Evolutionary conservation across 2,888 invertebrate genomes (phyloP).

Genomic region (Sinopyrophorus schimmeli): DNA sequence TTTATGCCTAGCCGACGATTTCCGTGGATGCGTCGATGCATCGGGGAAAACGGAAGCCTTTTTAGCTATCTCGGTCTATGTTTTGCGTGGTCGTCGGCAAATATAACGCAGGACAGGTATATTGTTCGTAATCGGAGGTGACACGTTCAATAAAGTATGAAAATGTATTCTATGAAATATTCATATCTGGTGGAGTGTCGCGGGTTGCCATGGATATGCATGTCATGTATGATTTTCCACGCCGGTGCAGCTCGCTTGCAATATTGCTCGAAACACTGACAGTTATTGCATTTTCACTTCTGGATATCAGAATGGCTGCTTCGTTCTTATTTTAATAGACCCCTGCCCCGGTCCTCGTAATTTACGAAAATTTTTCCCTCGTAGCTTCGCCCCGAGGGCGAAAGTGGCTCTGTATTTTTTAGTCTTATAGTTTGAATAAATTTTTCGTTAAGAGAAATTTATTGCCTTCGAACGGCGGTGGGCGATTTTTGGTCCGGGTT

Average conservation of each 20-base stretch:
- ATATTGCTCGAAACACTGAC: slow-evolving; percentile 46
- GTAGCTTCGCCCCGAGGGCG: too few relatives aligned
- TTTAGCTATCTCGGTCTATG: slow-evolving; percentile 26
- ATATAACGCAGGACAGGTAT: slow-evolving; percentile 50
- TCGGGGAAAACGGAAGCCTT: slow-evolving; percentile 23
- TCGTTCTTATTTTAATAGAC: slow-evolving; percentile 26
- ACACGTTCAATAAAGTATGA: slow-evolving; percentile 59
- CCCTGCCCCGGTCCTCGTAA: slow-evolving; percentile 7
- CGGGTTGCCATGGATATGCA: slow-evolving; percentile 55
- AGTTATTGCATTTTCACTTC: slow-evolving; percentile 55
- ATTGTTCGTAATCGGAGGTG: slow-evolving; percentile 58
- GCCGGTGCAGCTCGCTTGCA: slow-evolving; percentile 48
- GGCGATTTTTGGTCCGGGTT: too few relatives aligned
- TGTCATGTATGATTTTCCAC: slow-evolving; percentile 56
- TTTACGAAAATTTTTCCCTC: slow-evolving; percentile 13
- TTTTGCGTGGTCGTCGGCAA: slow-evolving; percentile 27
- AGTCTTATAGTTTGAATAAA: too few relatives aligned
- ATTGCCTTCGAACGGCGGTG: too few relatives aligned
- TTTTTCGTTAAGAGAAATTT: too few relatives aligned
- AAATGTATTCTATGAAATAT: slow-evolving; percentile 59
- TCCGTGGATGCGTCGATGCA: slow-evolving; percentile 7
- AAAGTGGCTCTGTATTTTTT: too few relatives aligned
- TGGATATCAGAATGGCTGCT: slow-evolving; percentile 27
- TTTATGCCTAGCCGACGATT: too few relatives aligned
- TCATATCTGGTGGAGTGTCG: slow-evolving; percentile 53